Evolutionary conservation across 2,888 invertebrate genomes (phyloP), one percentile per base, ranked within the genome.

Genomic region (Drosophila atripex): DNA sequence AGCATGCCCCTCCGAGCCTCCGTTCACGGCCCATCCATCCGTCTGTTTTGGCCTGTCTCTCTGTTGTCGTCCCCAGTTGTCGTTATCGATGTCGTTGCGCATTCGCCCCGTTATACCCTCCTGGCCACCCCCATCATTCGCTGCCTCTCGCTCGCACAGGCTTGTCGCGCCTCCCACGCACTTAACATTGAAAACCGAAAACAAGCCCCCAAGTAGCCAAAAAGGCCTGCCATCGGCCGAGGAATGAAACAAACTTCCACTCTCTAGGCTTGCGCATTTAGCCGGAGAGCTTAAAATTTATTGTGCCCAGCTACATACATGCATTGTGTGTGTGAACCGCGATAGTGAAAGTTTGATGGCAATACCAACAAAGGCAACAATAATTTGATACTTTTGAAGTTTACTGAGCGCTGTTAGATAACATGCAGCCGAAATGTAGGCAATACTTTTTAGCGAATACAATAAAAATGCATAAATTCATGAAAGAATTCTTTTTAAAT

Each of bases 131-230:
- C 14, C n/a, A 8, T 14, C 5, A 18, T 12, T 14, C 18, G 12
- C 35, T n/a, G 18, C 21, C 59, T 45, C 14, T 21, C n/a, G 43
- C 41, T 43, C 49, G 57, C 55, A 66, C 35, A 30, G 35, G 35
- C 66, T 66, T 53, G 68, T 53, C 35, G 53, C 54, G 54, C 32
- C 63, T 64, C 55, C 63, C 66, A 69, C 86, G 74, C 80, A 84
- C 83, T 84, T 83, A 83, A 83, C 83, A 83, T 83, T 84, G 83
- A 84, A 84, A 84, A 87, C 74, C 74, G 86, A 86, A 83, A 88
- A 84, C 84, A 86, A 78, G 73, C 78, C 88, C 80, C 88, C 80
- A 83, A 88, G 86, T 79, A 79, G 75, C 71, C 64, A 63, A 76
- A 80, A 75, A 80, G 70, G 75, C 80, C 72, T 83, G 72, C 66